A percentile compares a stretch with the other conserved stretches of the same genome.
phyloP scores from a whole-genome alignment of 1,140 invertebrate genomes.

The Whitmania pigra region DNA sequence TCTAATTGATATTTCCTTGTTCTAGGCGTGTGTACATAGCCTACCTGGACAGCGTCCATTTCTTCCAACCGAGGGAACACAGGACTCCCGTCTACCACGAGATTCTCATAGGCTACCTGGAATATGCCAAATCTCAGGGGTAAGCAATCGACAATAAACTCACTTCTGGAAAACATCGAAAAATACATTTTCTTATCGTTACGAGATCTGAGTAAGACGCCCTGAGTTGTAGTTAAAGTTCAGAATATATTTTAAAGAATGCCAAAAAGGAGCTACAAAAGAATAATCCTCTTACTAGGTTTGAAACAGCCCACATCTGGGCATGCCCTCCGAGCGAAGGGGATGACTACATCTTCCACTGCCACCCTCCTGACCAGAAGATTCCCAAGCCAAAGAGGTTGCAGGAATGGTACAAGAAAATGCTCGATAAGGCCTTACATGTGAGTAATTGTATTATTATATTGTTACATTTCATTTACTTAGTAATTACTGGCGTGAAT shows the following conservation, averaged over 20 bases:
- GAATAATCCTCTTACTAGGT: neutral
- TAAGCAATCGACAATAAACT: slow-evolving; percentile 41
- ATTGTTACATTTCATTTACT: too few relatives aligned
- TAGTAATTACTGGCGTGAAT: too few relatives aligned
- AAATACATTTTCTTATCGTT: neutral
- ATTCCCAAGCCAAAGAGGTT: slow-evolving; percentile 97
- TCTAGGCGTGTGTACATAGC: slow-evolving; percentile 86
- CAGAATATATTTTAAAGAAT: neutral
- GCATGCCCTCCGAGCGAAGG: slow-evolving; percentile 98
- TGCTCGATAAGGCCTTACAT: slow-evolving; percentile 97
- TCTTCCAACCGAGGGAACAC: slow-evolving; percentile 91
- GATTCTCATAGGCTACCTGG: slow-evolving; percentile 92
- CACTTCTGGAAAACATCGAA: neutral
- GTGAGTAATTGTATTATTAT: too few relatives aligned
- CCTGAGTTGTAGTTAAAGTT: neutral
- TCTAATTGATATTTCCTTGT: neutral
- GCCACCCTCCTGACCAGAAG: slow-evolving; percentile 96
- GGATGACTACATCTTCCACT: slow-evolving; percentile 99
- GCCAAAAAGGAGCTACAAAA: neutral
- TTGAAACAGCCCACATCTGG: slow-evolving; percentile 49
- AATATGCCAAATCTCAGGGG: slow-evolving; percentile 94
- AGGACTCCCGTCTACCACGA: slow-evolving; percentile 97
- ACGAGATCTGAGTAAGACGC: too few relatives aligned
- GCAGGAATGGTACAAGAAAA: slow-evolving; percentile 99
- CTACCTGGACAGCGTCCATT: slow-evolving; percentile 97